Conservation (phyloP, 1,140 invertebrate genomes). For the Bombus waltoni region DNA sequence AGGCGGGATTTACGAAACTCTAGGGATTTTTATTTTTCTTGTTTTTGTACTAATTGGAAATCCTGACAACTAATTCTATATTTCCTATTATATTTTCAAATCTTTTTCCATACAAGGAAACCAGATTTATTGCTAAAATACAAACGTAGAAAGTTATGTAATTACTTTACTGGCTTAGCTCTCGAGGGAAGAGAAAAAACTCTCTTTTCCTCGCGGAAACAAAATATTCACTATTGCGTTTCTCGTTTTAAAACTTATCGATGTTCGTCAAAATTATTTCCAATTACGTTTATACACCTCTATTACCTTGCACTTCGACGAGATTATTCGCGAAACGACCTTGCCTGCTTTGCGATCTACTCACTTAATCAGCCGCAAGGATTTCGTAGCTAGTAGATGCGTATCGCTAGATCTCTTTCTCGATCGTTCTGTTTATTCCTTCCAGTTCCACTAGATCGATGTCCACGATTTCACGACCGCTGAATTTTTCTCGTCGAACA, state of each 20-base stretch:
- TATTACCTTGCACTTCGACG: not conserved
- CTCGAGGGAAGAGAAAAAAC: not conserved
- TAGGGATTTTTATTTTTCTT: no score
- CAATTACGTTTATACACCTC: not conserved
- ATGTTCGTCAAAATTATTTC: not conserved
- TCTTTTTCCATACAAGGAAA: not conserved
- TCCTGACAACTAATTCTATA: not conserved
- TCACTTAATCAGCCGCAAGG: constrained; percentile 65
- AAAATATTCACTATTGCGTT: not conserved
- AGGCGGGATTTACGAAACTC: no score
- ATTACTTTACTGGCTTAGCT: not conserved
- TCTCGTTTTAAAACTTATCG: not conserved
- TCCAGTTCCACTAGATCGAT: not conserved
- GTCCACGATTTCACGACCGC: not conserved
- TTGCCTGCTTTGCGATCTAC: constrained; percentile 67
- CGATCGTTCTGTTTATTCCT: constrained; percentile 48
- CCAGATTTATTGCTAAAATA: not conserved
- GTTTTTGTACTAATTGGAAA: no score
- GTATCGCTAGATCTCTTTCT: constrained; percentile 38
- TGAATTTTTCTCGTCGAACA: not conserved
- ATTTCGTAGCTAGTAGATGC: constrained; percentile 8
- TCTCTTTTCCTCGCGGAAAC: not conserved
- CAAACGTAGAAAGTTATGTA: not conserved
- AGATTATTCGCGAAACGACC: constrained; percentile 49
- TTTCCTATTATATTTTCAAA: not conserved